These are phyloP conservation scores for Athalia cordata DNA, from an alignment of 2,888 invertebrate genomes.

Conservation along the genomic window DNA sequence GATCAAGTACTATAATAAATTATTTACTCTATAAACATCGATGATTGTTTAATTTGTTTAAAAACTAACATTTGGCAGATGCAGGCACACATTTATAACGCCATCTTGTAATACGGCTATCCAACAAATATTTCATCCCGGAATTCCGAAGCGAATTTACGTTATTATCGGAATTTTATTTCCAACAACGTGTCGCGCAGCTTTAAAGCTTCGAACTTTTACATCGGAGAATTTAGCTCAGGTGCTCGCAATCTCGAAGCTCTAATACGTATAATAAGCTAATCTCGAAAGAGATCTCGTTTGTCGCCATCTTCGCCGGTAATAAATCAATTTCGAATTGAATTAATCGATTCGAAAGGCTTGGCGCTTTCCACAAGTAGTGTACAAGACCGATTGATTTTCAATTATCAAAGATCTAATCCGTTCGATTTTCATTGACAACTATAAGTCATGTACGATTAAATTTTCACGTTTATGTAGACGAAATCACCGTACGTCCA, in stretches of 20 bases:
- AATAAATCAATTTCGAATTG: background rate
- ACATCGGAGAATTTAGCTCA: background rate
- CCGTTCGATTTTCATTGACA: too few species aligned
- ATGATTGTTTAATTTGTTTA: conserved; percentile 45
- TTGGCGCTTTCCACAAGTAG: too few species aligned
- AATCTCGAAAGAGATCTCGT: conserved; percentile 31
- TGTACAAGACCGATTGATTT: too few species aligned
- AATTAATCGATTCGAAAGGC: too few species aligned
- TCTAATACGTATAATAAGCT: background rate
- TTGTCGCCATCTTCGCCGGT: background rate
- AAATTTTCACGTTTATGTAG: too few species aligned
- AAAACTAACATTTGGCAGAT: conserved; percentile 27
- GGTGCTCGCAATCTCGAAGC: conserved; percentile 5
- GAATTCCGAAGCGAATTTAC: background rate
- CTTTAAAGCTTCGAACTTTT: background rate
- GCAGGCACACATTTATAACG: too few species aligned
- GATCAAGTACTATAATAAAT: conserved; percentile 45
- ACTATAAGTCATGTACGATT: too few species aligned
- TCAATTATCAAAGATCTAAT: too few species aligned
- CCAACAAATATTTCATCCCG: background rate
- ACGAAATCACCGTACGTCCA: too few species aligned
- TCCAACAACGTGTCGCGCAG: background rate
- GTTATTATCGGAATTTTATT: conserved; percentile 8
- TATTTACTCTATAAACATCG: conserved; percentile 25
- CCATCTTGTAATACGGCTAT: background rate